These are phyloP conservation scores for Stegophylla sp. DNA, from an alignment of 2,888 invertebrate species.

Conservation along the genomic window DNA sequence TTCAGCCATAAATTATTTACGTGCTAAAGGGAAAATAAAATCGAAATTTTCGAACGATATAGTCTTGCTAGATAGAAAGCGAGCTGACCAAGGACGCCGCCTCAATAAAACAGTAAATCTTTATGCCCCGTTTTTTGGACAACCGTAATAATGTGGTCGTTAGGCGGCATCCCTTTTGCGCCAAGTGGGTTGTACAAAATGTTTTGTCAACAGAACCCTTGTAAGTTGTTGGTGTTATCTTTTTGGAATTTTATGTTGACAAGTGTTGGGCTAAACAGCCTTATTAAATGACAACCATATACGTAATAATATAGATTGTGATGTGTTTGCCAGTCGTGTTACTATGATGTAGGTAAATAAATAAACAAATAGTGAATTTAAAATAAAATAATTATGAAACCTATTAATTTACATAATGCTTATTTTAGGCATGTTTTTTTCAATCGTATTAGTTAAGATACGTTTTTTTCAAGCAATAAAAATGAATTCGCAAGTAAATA, in stretches of 20 bases:
- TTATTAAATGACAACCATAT: conserved; percentile 34
- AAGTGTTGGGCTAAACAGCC: conserved; percentile 23
- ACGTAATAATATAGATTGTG: conserved; percentile 15
- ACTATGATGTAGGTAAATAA: conserved; percentile 21
- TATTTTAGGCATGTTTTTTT: background rate
- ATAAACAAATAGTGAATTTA: conserved; percentile 14
- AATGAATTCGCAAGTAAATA: too few species aligned
- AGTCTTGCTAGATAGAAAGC: conserved; percentile 31
- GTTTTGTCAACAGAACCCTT: conserved; percentile 47
- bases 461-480: too few species aligned
- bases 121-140: conserved; percentile 27
- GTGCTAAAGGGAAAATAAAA: conserved; percentile 45
- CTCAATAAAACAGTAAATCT: conserved; percentile 57
- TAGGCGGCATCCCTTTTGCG: conserved; percentile 53
- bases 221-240: conserved; percentile 35
- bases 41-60: conserved; percentile 42
- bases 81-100: conserved; percentile 55
- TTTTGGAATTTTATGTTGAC: conserved; percentile 39
- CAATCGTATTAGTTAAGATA: background rate
- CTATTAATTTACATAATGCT: background rate
- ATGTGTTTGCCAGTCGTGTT: conserved; percentile 6
- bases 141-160: conserved; percentile 41
- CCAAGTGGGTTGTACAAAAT: conserved; percentile 1
- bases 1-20: conserved; percentile 49
- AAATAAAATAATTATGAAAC: background rate